Evolutionary conservation across 2,113 vertebrate genomes (phyloP).

Genomic region (Malurus elegans): DNA sequence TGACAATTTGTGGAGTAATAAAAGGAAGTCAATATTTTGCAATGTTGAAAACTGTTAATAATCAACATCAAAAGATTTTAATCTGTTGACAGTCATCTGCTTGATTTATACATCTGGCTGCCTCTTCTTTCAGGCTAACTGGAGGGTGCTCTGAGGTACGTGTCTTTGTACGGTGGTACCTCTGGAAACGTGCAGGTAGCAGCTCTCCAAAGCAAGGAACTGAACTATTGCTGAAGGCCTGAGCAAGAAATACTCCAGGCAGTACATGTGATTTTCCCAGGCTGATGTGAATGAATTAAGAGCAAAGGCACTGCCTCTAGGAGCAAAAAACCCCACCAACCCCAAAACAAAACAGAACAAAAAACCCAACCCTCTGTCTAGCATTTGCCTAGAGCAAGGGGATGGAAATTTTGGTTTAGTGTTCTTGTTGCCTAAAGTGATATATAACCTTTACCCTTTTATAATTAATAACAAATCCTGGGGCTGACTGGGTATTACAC

Average conservation of each 20-base stretch:
- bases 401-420: background rate
- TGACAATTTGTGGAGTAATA: constrained; percentile 12
- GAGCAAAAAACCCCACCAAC: background rate
- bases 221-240: background rate
- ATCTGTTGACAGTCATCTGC: background rate
- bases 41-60: constrained; percentile 25
- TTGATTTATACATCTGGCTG: background rate
- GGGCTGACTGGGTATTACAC: background rate
- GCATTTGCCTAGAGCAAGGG: background rate
- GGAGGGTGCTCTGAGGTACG: background rate
- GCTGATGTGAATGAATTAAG: background rate
- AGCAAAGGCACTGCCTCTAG: background rate
- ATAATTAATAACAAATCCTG: background rate
- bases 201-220: background rate
- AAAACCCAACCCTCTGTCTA: background rate
- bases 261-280: background rate
- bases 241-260: background rate
- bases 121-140: background rate
- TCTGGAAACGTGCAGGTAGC: background rate
- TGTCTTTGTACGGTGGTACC: background rate
- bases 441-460: constrained; percentile 33
- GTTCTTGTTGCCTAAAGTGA: constrained; percentile 38
- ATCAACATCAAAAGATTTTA: constrained; percentile 19
- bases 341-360: background rate
- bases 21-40: background rate